Evolutionary conservation across 2,797 vertebrate genomes (phyloP).

Genomic region (Rhabdomys pumilio): DNA sequence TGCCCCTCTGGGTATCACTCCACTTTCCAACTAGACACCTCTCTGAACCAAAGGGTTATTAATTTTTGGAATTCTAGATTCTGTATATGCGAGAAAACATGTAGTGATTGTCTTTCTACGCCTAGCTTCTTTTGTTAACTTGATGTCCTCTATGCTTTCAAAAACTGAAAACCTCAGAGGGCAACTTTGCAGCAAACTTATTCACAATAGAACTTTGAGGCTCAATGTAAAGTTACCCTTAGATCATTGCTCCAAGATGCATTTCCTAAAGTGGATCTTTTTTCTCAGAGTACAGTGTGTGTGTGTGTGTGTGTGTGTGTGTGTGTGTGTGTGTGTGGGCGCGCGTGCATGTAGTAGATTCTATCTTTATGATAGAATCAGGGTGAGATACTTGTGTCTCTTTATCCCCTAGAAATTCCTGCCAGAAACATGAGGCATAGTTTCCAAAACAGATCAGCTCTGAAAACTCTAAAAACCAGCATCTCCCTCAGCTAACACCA

Average conservation of each 20-base stretch:
- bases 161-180: background rate
- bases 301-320: no score
- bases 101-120: background rate
- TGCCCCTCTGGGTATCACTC: background rate
- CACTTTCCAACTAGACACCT: background rate
- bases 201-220: background rate
- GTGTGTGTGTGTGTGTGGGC: no score
- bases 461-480: background rate
- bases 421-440: background rate
- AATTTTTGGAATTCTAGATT: background rate
- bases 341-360: no score
- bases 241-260: background rate
- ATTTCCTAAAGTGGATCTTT: background rate
- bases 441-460: background rate
- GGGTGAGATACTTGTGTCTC: background rate
- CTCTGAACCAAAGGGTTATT: background rate
- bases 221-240: background rate
- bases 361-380: background rate
- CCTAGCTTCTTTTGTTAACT: background rate
- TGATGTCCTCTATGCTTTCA: background rate
- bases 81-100: background rate
- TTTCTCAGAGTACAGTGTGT: background rate
- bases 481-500: background rate
- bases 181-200: background rate
- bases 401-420: conserved; percentile 21